These are phyloP conservation scores for Erynnis tages DNA, from an alignment of 2,888 invertebrate species.

Conservation along the genomic window DNA sequence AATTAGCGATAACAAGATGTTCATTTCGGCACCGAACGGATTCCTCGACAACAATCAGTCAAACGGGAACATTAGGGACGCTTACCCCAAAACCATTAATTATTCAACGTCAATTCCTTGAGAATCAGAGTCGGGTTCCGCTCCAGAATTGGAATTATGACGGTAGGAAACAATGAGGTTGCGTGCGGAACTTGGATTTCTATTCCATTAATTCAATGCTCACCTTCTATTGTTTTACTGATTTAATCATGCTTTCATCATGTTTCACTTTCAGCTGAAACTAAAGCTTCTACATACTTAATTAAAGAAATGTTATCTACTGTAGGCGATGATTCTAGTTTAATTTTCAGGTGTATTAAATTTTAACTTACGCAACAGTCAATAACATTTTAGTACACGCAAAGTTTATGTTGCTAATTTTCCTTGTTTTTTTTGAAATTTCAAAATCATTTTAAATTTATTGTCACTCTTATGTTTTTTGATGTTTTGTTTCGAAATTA, in stretches of 20 bases:
- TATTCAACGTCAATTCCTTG: constrained; percentile 61
- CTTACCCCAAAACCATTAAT: constrained; percentile 52
- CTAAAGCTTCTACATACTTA: not conserved
- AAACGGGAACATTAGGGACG: constrained; percentile 36
- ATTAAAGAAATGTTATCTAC: not conserved
- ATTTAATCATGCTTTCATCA: too few relatives aligned
- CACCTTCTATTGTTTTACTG: not conserved
- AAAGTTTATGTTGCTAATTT: too few relatives aligned
- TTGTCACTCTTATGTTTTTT: too few relatives aligned
- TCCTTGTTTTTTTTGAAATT: too few relatives aligned
- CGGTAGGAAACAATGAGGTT: constrained; percentile 55
- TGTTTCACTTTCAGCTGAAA: too few relatives aligned
- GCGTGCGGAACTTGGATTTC: constrained; percentile 36
- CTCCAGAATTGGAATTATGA: constrained; percentile 50
- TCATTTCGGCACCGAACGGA: constrained; percentile 36
- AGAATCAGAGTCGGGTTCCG: constrained; percentile 46
- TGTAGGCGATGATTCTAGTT: too few relatives aligned
- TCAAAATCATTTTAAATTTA: too few relatives aligned
- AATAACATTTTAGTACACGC: too few relatives aligned
- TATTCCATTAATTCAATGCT: constrained; percentile 27
- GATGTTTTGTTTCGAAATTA: too few relatives aligned
- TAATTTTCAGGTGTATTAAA: too few relatives aligned
- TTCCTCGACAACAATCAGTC: constrained; percentile 37
- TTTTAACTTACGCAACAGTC: too few relatives aligned
- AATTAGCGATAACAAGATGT: constrained; percentile 39